Percentiles rank a stretch among this genome's conserved stretches.
Conservation (phyloP, 2,888 invertebrate species). For the Hydroisotoma schaefferi region DNA sequence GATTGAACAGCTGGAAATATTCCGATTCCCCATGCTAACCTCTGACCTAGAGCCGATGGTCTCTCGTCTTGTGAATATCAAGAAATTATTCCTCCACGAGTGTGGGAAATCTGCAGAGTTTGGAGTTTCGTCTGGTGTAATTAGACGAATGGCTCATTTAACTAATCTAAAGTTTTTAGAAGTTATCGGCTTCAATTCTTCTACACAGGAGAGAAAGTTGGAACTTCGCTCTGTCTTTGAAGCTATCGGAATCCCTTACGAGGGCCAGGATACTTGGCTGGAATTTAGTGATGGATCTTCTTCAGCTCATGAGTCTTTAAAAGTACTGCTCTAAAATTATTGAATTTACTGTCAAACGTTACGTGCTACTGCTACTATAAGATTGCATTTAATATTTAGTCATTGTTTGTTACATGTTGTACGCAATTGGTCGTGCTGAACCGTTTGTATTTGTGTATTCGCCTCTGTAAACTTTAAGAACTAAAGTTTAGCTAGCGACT, state of each 20-base stretch:
- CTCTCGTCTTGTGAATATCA: slow-evolving; percentile 24
- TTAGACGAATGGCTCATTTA: slow-evolving; percentile 24
- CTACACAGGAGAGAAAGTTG: slow-evolving; percentile 19
- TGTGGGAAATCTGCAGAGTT: slow-evolving; percentile 32
- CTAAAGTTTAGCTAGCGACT: no score
- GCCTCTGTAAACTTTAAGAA: not conserved
- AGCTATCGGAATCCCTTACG: slow-evolving; percentile 35
- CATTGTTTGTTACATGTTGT: slow-evolving; percentile 1
- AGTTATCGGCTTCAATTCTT: slow-evolving; percentile 38
- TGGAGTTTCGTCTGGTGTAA: slow-evolving; percentile 34
- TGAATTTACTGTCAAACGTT: not conserved
- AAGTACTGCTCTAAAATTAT: slow-evolving; percentile 14
- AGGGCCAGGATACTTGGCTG: slow-evolving; percentile 39
- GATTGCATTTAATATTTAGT: not conserved
- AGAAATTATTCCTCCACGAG: slow-evolving; percentile 37
- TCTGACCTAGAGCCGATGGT: slow-evolving; percentile 31
- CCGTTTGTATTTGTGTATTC: not conserved
- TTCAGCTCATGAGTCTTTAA: slow-evolving; percentile 30
- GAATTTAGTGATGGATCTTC: slow-evolving; percentile 36
- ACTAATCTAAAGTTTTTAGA: slow-evolving; percentile 35
- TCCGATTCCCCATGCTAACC: slow-evolving; percentile 36
- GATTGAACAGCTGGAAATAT: slow-evolving; percentile 37
- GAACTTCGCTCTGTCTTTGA: slow-evolving; percentile 33
- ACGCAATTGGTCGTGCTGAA: no score
- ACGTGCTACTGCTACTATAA: not conserved